Conservation (phyloP, 2,797 vertebrate genomes). For the Sarcophilus harrisii region DNA sequence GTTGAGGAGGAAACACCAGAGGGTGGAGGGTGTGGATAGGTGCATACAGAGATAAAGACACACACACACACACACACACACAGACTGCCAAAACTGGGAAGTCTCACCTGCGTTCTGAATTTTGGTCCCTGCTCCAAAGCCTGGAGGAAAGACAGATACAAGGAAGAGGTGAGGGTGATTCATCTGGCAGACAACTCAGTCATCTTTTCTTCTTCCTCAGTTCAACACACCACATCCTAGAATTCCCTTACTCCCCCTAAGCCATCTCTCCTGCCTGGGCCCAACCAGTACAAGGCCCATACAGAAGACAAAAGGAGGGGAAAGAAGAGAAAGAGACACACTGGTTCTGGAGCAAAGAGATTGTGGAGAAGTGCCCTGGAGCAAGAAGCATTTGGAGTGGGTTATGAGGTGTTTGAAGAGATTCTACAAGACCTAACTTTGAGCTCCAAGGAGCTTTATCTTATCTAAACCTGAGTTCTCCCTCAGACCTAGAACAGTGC, state of each 20-base stretch:
- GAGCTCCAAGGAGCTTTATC: neutral
- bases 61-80: neutral
- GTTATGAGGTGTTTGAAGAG: neutral
- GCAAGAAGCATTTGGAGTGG: neutral
- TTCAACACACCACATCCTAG: neutral
- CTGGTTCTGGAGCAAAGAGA: neutral
- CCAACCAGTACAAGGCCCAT: neutral
- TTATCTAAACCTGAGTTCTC: neutral
- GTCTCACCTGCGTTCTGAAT: neutral
- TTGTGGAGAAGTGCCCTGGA: neutral
- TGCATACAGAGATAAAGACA: neutral
- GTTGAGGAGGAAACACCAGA: neutral
- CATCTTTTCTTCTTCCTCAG: neutral
- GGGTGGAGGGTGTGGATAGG: neutral
- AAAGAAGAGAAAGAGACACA: neutral
- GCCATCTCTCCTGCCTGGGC: neutral
- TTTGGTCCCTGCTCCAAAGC: neutral
- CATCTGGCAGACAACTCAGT: neutral
- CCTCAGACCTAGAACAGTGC: neutral
- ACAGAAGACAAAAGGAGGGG: neutral
- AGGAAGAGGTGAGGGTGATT: neutral
- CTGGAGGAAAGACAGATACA: neutral
- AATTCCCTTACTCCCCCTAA: neutral
- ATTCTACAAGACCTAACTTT: neutral
- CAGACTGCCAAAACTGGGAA: neutral